phyloP scores from a whole-genome alignment of 2,888 invertebrate species.

The Aphodius granarius region DNA sequence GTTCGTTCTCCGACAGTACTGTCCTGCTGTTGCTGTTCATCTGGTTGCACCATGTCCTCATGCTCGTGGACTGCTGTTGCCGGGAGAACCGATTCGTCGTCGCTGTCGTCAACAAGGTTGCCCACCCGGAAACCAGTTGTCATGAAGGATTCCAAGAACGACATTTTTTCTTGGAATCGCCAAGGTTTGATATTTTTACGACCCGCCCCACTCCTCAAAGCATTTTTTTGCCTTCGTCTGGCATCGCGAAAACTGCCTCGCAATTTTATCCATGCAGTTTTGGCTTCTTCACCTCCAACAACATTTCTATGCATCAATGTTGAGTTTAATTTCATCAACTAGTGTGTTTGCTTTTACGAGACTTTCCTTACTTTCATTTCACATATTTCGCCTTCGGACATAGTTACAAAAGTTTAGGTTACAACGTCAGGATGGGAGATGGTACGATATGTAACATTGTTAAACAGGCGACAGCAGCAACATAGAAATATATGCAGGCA shows the following conservation, averaged over 20 bases:
- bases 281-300: constrained; percentile 14
- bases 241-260: constrained; percentile 4
- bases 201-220: constrained; percentile 3
- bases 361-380: too few relatives aligned
- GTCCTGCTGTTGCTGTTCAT: neutral
- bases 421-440: too few relatives aligned
- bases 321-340: too few relatives aligned
- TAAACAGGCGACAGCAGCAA: too few relatives aligned
- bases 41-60: neutral
- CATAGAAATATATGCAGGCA: too few relatives aligned
- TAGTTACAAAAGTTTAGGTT: too few relatives aligned
- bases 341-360: too few relatives aligned
- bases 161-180: constrained; percentile 13
- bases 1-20: too few relatives aligned
- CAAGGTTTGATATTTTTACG: constrained; percentile 8
- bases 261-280: constrained; percentile 12
- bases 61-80: neutral
- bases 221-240: constrained; percentile 5
- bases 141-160: constrained; percentile 9
- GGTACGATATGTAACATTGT: too few relatives aligned
- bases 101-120: neutral
- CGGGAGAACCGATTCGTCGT: neutral
- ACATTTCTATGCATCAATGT: too few relatives aligned
- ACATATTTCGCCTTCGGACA: too few relatives aligned
- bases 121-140: constrained; percentile 1